These are phyloP conservation scores for Cetonia aurata DNA, from an alignment of 2,888 invertebrate species.

Conservation along the genomic window DNA sequence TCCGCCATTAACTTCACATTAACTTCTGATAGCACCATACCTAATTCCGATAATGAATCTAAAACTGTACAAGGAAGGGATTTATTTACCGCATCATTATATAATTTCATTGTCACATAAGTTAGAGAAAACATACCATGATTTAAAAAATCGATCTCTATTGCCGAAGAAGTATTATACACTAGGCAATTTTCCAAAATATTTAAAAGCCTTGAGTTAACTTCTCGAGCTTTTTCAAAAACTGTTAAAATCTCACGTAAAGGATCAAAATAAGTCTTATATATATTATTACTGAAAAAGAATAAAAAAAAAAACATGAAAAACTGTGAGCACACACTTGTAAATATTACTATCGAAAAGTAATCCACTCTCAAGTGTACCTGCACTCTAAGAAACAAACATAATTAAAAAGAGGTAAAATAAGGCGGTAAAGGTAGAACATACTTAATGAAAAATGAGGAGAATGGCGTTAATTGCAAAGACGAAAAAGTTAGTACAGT, in stretches of 20 bases:
- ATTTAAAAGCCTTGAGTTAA: constrained; percentile 53
- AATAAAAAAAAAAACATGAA: background rate
- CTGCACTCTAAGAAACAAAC: too few relatives aligned
- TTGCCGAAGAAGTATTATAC: constrained; percentile 45
- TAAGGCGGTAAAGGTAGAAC: too few relatives aligned
- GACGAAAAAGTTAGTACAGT: too few relatives aligned
- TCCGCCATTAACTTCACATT: constrained; percentile 71
- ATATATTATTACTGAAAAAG: constrained; percentile 54
- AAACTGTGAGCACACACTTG: too few relatives aligned
- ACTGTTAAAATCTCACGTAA: constrained; percentile 53
- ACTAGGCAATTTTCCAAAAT: constrained; percentile 49
- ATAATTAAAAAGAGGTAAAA: too few relatives aligned
- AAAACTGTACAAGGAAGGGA: constrained; percentile 61
- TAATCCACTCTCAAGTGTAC: too few relatives aligned
- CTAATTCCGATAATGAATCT: constrained; percentile 67
- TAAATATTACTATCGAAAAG: too few relatives aligned
- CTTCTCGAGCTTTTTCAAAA: constrained; percentile 54
- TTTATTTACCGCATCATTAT: background rate
- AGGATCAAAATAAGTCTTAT: constrained; percentile 52
- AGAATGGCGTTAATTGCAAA: too few relatives aligned
- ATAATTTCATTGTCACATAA: constrained; percentile 9
- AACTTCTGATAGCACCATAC: constrained; percentile 67
- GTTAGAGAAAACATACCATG: constrained; percentile 49
- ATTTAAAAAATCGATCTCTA: constrained; percentile 48
- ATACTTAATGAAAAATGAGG: too few relatives aligned